These are phyloP conservation scores for Mechanitis mazaeus DNA, from an alignment of 2,888 invertebrate species.

Conservation along the genomic window DNA sequence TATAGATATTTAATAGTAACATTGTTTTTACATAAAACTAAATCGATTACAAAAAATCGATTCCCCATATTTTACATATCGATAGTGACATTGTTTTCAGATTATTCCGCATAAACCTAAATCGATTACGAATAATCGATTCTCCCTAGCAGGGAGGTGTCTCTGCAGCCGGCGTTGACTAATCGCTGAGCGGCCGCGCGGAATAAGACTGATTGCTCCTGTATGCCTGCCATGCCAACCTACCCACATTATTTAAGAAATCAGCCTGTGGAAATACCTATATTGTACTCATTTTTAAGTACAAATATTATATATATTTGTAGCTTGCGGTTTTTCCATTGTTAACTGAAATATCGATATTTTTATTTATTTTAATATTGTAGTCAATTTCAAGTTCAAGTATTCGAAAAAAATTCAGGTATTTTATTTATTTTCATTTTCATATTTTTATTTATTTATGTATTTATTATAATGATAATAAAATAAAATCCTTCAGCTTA, in stretches of 20 bases:
- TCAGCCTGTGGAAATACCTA: constrained; percentile 64
- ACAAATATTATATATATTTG: constrained; percentile 1
- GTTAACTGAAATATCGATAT: too few relatives aligned
- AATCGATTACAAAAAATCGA: constrained; percentile 72
- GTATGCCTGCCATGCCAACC: constrained; percentile 72
- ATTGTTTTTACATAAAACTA: constrained; percentile 42
- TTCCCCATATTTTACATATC: constrained; percentile 39
- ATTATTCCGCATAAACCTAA: constrained; percentile 52
- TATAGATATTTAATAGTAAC: constrained; percentile 41
- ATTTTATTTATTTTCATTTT: too few relatives aligned
- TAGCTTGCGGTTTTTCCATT: too few relatives aligned
- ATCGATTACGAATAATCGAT: constrained; percentile 73
- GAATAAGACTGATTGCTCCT: constrained; percentile 74
- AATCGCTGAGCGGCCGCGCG: constrained; percentile 74
- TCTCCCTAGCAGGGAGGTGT: constrained; percentile 59
- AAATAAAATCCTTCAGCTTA: too few relatives aligned
- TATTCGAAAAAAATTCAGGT: too few relatives aligned
- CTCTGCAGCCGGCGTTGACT: constrained; percentile 75
- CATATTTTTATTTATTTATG: too few relatives aligned
- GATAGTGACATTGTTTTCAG: constrained; percentile 49
- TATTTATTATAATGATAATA: too few relatives aligned
- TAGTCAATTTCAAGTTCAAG: too few relatives aligned
- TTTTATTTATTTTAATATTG: too few relatives aligned
- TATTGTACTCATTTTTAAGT: constrained; percentile 8
- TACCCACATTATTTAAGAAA: constrained; percentile 76